Percentiles rank a stretch among this genome's conserved stretches.
These are phyloP conservation scores for Megaceryle alcyon DNA, from an alignment of 2,797 vertebrate species.

Conservation along the genomic window DNA sequence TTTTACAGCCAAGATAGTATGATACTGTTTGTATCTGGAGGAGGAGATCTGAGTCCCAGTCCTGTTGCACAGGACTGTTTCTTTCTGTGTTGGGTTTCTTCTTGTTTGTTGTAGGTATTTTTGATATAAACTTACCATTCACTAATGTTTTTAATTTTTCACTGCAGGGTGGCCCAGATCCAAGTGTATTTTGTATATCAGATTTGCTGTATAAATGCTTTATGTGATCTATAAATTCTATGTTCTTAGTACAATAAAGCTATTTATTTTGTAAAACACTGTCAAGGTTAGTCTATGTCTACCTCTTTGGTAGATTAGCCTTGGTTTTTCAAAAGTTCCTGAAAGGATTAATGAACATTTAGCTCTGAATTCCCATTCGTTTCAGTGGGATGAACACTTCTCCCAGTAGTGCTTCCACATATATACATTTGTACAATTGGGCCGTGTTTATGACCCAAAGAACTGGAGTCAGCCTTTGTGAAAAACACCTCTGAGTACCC, in stretches of 20 bases:
- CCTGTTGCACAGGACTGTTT: neutral
- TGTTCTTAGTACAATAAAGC: neutral
- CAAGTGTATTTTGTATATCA: neutral
- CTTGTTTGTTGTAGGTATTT: neutral
- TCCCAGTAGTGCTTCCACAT: neutral
- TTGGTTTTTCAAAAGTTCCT: neutral
- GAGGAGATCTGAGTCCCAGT: neutral
- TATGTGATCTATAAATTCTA: neutral
- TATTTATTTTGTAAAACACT: neutral
- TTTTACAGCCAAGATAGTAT: neutral
- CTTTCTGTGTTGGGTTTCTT: neutral
- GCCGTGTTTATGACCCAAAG: neutral
- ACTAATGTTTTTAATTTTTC: neutral
- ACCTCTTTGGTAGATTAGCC: neutral
- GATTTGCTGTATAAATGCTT: neutral
- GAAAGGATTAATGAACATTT: neutral
- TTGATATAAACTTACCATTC: neutral
- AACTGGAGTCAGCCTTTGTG: neutral
- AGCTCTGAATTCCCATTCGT: neutral
- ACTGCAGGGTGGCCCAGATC: neutral
- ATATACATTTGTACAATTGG: neutral
- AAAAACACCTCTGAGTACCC: neutral
- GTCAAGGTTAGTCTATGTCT: neutral
- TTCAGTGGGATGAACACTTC: neutral
- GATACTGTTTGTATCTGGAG: neutral